Base-by-base conservation (phyloP, 2,113 vertebrate species). In the Chunga burmeisteri region DNA sequence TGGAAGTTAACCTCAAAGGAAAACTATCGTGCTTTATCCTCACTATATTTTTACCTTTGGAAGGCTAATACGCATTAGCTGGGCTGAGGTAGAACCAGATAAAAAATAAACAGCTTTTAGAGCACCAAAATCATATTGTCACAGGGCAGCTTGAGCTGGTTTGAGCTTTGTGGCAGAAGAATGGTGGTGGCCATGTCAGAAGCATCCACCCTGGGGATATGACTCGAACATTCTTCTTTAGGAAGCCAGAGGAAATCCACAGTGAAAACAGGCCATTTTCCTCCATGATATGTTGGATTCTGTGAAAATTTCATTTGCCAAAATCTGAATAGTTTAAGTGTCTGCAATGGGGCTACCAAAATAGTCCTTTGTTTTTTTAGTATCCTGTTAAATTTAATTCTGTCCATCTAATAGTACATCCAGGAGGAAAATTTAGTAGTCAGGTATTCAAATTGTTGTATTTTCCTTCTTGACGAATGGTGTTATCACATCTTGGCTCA, bases 51-150 rank as follows among this genome's bases (percentile, higher is more conserved):
- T 90, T 88, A 58, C 53, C 14, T 82, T 86, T 73, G 63, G 67
- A 88, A 70, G 62, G 77, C 53, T 65, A 80, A 63, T 72, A 70
- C 5, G 6, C 59, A 53, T 86, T 82, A 86, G 22, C 25, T 77
- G 32, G 13, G 19, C 30, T 91, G 30, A 89, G 47, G 93, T 79
- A 62, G 81, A 89, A 55, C 8, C 22, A 94, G 72, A 32, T 74
- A 50, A 95, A 90, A 91, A 89, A 80, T 68, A 91, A 96, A 90
- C 70, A 96, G 25, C 17, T 83, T 94, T 93, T 70, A 50, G 40
- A 91, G 10, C 13, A 88, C 38, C 34, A 90, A 75, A 93, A 80
- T 80, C 42, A 34, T 19, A 38, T 67, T 91, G 44, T 85, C 56
- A 85, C 5, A 49, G 62, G 34, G 26, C 13, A 91, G 30, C 14